Base-by-base conservation (phyloP, 2,888 invertebrate genomes). In the Iselma pallidipennis region DNA sequence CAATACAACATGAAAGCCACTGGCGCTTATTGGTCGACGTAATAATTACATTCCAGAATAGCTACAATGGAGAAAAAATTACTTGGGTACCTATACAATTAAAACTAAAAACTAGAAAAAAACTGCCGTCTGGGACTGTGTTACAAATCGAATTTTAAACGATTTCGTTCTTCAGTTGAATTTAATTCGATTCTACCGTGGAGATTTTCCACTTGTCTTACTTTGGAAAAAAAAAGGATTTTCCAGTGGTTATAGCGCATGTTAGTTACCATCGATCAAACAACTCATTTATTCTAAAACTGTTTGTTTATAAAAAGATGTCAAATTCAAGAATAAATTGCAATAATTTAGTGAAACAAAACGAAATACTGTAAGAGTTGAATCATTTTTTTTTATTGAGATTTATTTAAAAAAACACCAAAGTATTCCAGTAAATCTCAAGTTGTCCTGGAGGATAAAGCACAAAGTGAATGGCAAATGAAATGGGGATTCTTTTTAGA, bases 401-500 rank as follows among this genome's bases (percentile, higher is more conserved):
- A 4, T 53, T n/a, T n/a, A n/a, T n/a, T n/a, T n/a, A n/a, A n/a
- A n/a, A n/a, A n/a, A n/a, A n/a, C n/a, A 21, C 10, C 19, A 26
- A 16, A 37, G 21, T 14, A 12, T 69, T 71, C 54, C 67, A 81
- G 81, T 51, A 80, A 78, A 69, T 78, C 79, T 42, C 75, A 77
- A 67, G 75, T 77, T 31, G 50, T 59, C 16, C 63, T 76, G 19
- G 79, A 81, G 68, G 73, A 77, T 19, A 66, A 71, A 59, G 74
- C 80, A 0, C 68, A 74, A 16, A 71, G 65, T 48, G 68, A 71
- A 10, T 81, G 79, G 77, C 62, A 71, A 6, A 53, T 56, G 14
- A 80, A 78, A 68, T 81, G 81, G 81, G 75, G 75, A 16, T 80
- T 78, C 62, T 68, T 76, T 66, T 73, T 74, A 48, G 71, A 78